These are phyloP conservation scores for Todus mexicanus DNA, from an alignment of 2,797 vertebrate species.

Conservation along the genomic window DNA sequence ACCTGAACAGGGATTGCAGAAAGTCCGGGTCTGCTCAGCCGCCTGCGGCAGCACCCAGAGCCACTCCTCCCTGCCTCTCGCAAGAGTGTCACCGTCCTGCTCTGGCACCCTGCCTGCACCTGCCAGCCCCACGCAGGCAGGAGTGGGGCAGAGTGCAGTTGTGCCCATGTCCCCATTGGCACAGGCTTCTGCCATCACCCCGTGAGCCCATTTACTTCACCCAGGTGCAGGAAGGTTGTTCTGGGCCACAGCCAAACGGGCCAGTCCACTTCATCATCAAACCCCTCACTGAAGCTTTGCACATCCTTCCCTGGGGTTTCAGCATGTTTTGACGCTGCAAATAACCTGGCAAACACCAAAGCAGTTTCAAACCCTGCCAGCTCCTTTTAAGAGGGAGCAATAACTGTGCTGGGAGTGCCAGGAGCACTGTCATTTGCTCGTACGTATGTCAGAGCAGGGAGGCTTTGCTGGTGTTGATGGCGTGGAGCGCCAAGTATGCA, in stretches of 20 bases:
- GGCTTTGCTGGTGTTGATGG: not conserved
- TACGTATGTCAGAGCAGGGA: rapidly evolving
- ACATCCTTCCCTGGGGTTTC: not conserved
- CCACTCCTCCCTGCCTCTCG: not conserved
- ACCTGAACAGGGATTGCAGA: not conserved
- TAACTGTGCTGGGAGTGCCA: not conserved
- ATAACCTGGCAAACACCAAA: not conserved
- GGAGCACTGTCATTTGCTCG: not conserved
- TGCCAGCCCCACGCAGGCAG: not conserved
- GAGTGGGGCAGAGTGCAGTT: not conserved
- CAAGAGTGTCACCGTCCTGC: rapidly evolving
- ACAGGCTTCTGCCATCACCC: not conserved
- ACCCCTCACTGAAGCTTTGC: not conserved
- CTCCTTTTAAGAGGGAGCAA: not conserved
- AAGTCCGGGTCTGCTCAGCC: not conserved
- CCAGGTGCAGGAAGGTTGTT: not conserved
- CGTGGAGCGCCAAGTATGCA: not conserved
- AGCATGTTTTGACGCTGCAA: not conserved
- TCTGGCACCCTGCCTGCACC: not conserved
- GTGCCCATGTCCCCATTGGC: not conserved
- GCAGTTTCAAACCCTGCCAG: not conserved
- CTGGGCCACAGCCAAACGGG: not conserved
- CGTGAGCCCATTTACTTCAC: not conserved
- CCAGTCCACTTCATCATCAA: not conserved
- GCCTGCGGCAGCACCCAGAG: rapidly evolving